Evolutionary conservation across 2,888 invertebrate genomes (phyloP).

Genomic region (Rotaria sp.): DNA sequence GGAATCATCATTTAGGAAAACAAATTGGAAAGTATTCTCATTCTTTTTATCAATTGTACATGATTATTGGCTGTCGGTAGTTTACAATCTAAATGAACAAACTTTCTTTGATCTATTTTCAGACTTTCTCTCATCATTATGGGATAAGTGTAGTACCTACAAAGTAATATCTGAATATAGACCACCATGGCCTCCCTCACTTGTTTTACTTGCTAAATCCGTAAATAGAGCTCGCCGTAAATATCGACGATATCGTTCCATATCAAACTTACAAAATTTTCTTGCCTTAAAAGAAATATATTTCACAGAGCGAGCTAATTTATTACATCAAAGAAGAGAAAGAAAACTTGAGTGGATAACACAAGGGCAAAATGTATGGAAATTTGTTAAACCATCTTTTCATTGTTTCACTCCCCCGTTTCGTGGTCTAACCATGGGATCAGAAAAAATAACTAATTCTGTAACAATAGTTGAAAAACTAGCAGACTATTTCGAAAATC

Average conservation of each 20-base stretch:
- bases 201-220: background rate
- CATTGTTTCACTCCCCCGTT: background rate
- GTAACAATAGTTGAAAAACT: background rate
- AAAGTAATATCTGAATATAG: background rate
- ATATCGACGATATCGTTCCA: background rate
- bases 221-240: background rate
- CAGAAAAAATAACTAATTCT: background rate
- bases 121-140: background rate
- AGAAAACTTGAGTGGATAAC: background rate
- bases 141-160: background rate
- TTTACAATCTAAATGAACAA: background rate
- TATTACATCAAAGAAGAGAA: background rate
- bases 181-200: background rate
- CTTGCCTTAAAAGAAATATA: background rate
- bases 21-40: background rate
- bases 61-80: background rate
- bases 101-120: background rate
- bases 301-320: background rate
- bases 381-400: background rate
- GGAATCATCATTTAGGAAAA: too few species aligned
- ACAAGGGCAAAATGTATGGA: background rate
- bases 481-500: background rate
- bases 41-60: background rate
- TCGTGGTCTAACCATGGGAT: background rate
- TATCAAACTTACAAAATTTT: background rate